phyloP scores from a whole-genome alignment of 2,113 vertebrate species.

The Dicerorhinus sumatrensis region DNA sequence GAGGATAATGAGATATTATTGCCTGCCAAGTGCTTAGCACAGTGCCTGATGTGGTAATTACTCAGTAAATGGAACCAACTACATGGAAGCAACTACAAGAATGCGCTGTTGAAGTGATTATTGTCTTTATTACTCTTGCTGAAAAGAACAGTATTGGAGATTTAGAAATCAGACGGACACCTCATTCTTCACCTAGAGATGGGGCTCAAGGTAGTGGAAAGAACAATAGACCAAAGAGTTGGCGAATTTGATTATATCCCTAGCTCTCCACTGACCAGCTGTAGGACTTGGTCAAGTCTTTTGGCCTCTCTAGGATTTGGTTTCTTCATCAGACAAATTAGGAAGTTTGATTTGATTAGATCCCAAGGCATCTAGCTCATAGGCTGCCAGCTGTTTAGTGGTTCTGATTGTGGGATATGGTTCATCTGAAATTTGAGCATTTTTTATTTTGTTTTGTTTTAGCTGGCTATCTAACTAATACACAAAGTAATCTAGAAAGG shows the following conservation, averaged over 20 bases:
- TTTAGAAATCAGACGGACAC: neutral
- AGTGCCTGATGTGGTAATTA: neutral
- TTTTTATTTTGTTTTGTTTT: constrained; percentile 30
- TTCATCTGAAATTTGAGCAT: constrained; percentile 5
- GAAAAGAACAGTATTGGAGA: neutral
- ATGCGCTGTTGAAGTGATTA: neutral
- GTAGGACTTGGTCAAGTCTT: neutral
- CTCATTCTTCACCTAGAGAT: neutral
- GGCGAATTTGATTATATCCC: neutral
- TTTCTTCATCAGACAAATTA: neutral
- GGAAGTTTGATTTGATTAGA: neutral
- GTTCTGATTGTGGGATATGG: neutral
- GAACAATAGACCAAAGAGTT: neutral
- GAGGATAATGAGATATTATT: neutral
- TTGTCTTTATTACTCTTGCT: neutral
- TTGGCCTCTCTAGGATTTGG: neutral
- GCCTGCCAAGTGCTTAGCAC: neutral
- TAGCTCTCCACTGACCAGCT: neutral
- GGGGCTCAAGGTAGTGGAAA: neutral
- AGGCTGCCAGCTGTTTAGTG: neutral
- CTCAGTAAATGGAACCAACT: neutral
- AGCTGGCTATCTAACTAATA: neutral
- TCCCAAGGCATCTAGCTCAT: neutral
- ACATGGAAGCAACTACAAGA: neutral
- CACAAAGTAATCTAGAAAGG: neutral